A percentile compares a stretch with the other conserved stretches of the same genome.
These are phyloP conservation scores for Campopleginae sp. DNA, from an alignment of 2,888 invertebrate species.

Conservation along the genomic window DNA sequence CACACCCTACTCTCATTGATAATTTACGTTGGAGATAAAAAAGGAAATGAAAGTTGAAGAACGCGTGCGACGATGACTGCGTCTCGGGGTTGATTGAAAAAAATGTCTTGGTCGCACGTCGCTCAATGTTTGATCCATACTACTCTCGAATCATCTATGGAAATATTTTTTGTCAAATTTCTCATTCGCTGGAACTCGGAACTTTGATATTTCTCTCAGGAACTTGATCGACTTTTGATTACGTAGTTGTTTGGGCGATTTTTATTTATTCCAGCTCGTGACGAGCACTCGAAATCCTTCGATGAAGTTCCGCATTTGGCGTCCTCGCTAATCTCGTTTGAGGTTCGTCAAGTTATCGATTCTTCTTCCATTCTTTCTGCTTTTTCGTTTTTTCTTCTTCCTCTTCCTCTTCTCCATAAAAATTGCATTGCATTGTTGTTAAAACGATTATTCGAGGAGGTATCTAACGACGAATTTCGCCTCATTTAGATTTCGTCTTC, in stretches of 20 bases:
- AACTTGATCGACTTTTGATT: neutral
- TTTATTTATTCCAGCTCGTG: neutral
- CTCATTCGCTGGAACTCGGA: neutral
- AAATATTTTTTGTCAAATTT: neutral
- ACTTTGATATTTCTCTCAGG: neutral
- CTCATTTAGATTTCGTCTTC: conserved; percentile 77
- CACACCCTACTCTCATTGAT: neutral
- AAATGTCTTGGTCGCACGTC: neutral
- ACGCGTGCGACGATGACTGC: neutral
- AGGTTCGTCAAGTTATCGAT: neutral
- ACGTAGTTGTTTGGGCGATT: neutral
- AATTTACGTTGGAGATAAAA: neutral
- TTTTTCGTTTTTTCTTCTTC: neutral
- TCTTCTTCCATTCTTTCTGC: neutral
- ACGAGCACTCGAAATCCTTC: conserved; percentile 2
- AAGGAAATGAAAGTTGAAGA: conserved; percentile 17
- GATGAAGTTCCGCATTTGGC: neutral
- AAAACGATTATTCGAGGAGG: conserved; percentile 35
- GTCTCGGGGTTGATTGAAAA: neutral
- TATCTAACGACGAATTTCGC: conserved; percentile 39
- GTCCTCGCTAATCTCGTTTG: conserved; percentile 2
- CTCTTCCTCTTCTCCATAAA: conserved; percentile 3
- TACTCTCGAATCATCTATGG: neutral
- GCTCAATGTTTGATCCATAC: neutral
- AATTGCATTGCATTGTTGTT: conserved; percentile 50